These are phyloP conservation scores for Murina feae DNA, from an alignment of 2,113 vertebrate species.

Conservation along the genomic window DNA sequence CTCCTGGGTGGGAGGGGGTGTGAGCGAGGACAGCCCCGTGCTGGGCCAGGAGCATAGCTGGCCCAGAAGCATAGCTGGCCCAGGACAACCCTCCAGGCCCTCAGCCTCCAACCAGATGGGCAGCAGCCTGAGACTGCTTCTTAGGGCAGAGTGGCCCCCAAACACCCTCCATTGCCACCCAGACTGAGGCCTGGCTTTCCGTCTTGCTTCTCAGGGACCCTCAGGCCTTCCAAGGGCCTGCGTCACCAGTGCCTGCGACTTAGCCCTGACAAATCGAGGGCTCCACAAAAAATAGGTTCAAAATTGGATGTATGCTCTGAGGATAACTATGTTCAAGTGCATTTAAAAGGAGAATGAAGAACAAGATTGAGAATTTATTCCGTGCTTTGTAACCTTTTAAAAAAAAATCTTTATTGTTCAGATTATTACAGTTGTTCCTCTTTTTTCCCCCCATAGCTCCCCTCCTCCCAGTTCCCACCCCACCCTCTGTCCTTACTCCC, in stretches of 20 bases:
- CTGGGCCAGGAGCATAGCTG: background rate
- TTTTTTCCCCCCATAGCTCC: too few relatives aligned
- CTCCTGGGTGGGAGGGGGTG: constrained; percentile 77
- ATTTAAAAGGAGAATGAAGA: background rate
- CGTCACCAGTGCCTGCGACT: background rate
- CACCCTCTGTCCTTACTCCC: too few relatives aligned
- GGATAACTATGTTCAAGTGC: background rate
- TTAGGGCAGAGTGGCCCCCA: background rate
- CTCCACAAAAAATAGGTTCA: background rate
- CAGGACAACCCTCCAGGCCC: accelerated
- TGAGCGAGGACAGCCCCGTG: accelerated
- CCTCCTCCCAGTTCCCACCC: too few relatives aligned
- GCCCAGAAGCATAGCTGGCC: background rate
- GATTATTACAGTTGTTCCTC: too few relatives aligned
- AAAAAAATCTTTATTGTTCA: too few relatives aligned
- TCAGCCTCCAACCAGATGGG: background rate
- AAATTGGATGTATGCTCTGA: background rate
- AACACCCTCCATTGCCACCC: background rate
- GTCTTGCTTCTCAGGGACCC: background rate
- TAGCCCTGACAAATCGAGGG: background rate
- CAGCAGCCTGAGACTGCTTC: background rate
- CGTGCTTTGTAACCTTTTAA: too few relatives aligned
- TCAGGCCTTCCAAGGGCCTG: background rate
- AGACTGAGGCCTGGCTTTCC: background rate
- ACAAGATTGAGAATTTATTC: background rate